These are phyloP conservation scores for Diadophis punctatus DNA, from an alignment of 2,113 vertebrate genomes.

Conservation along the genomic window DNA sequence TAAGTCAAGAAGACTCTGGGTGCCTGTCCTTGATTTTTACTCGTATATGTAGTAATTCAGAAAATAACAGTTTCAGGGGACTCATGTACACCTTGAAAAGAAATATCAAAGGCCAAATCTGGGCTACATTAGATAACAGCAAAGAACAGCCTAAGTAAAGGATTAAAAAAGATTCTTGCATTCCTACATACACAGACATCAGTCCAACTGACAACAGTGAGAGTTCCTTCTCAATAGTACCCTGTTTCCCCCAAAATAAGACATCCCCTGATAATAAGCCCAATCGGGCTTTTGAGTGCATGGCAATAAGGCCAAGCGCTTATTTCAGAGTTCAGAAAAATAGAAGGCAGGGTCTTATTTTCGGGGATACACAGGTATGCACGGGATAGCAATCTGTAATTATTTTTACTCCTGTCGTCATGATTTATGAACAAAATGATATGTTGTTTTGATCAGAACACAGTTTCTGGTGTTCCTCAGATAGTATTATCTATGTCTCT, in stretches of 20 bases:
- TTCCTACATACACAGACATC: not conserved
- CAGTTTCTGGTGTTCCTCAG: not conserved
- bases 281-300: too few relatives aligned
- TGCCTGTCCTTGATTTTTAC: not conserved
- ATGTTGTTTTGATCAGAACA: not conserved
- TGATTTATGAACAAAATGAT: not conserved
- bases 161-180: not conserved
- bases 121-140: not conserved
- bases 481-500: not conserved
- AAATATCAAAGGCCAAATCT: not conserved
- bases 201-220: not conserved
- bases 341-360: too few relatives aligned
- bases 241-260: too few relatives aligned
- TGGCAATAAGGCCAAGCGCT: too few relatives aligned
- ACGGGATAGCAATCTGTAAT: not conserved
- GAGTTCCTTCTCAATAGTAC: not conserved
- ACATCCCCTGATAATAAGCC: too few relatives aligned
- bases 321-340: too few relatives aligned
- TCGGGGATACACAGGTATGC: too few relatives aligned
- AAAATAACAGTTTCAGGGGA: not conserved
- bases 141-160: not conserved
- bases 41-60: not conserved
- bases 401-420: not conserved
- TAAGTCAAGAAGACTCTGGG: not conserved
- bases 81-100: not conserved